Base-by-base conservation (phyloP, 1,140 invertebrate genomes). In the Matsumurasca onukii region DNA sequence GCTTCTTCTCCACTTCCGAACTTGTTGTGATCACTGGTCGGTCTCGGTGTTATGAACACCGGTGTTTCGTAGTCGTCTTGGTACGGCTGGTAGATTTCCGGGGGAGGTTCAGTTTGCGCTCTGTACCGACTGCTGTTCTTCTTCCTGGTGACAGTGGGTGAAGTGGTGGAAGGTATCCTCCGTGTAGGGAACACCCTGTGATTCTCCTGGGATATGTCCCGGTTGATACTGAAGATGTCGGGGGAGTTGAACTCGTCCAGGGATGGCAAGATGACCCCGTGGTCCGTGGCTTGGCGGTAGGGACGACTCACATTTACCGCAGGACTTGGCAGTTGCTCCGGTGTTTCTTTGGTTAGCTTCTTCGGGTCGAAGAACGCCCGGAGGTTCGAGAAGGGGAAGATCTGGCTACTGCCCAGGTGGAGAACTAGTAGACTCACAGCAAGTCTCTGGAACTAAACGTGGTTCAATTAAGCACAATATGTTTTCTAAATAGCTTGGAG, bases 331-430 rank as follows among this genome's bases (percentile, higher is more conserved):
- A 29, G 17, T 24, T 25, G 24, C 29, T 20, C 17, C 39, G 34
- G n/a, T 24, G 15, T 31, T 25, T 31, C 39, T 64, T 62, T 17
- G 20, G 31, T 48, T 17, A 34, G n/a, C 17, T 45, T 52, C 25
- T 69, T 39, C 24, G 63, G 61, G 5, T 64, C 68, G 27, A 69
- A 51, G 45, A 64, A 69, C 1, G 39, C 31, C n/a, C 68, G 39
- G 20, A 69, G 49, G 17, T 62, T 63, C 3, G 68, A 69, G 34
- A 69, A 69, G 9, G 68, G 68, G 49, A 69, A 69, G 12, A 69
- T 22, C 45, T 69, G 68, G 1, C 39, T 62, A 3, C 55, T 48
- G 15, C 34, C n/a, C 3, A 31, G 17, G 17, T 22, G 3, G 31
- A 69, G 2, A 29, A 65, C 27, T 20, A 51, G 1, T 9, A 25